phyloP scores from a whole-genome alignment of 2,113 vertebrate species.

The Hyaena hyaena region DNA sequence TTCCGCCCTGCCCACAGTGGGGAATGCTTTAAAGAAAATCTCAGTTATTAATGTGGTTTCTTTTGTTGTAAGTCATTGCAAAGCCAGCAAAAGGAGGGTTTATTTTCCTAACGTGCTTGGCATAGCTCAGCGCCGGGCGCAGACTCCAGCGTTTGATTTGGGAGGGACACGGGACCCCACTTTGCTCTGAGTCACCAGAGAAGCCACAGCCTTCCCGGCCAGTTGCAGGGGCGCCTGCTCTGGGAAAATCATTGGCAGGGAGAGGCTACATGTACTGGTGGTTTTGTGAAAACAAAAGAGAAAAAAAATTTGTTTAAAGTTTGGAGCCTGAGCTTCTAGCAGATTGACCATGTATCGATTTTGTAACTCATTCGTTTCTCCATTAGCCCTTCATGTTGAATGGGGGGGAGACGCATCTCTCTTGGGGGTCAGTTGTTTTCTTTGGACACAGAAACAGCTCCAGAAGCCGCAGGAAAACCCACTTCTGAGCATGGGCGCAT shows the following conservation, averaged over 20 bases:
- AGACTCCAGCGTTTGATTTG: slow-evolving; percentile 47
- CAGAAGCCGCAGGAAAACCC: background rate
- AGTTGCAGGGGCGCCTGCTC: background rate
- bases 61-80: slow-evolving; percentile 74
- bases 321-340: background rate
- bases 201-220: slow-evolving; percentile 48
- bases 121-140: slow-evolving; percentile 59
- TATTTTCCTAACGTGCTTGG: slow-evolving; percentile 81
- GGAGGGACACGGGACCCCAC: slow-evolving; percentile 63
- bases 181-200: slow-evolving; percentile 71
- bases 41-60: slow-evolving; percentile 73
- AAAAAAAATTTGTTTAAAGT: background rate
- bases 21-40: slow-evolving; percentile 75
- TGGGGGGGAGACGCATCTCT: background rate
- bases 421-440: background rate
- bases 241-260: slow-evolving; percentile 13
- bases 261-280: background rate
- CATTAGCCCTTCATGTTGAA: background rate
- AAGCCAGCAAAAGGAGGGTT: slow-evolving; percentile 66
- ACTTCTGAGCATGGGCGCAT: no score
- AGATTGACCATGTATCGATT: background rate
- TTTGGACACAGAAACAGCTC: background rate
- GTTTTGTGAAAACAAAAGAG: slow-evolving; percentile 10
- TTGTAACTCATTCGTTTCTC: background rate
- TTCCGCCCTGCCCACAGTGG: slow-evolving; percentile 73